Evolutionary conservation across 1,140 invertebrate species (phyloP).

Genomic region (Galleria mellonella): DNA sequence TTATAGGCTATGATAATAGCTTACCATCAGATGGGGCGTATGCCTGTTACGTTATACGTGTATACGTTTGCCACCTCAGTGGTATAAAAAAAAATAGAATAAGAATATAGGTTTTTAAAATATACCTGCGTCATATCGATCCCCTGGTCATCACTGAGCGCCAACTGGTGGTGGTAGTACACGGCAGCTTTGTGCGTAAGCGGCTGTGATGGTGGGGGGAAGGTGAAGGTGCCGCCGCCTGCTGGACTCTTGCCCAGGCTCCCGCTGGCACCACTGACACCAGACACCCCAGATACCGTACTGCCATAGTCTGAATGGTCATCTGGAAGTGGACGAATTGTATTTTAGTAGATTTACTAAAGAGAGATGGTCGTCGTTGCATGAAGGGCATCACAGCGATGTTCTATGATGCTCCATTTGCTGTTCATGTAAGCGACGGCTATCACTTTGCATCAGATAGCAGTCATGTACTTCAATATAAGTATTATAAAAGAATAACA

Average conservation of each 20-base stretch:
- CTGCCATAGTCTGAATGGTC: conserved; percentile 79
- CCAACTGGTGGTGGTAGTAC: conserved; percentile 84
- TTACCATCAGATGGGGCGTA: too few species aligned
- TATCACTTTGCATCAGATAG: too few species aligned
- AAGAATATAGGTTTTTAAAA: neutral
- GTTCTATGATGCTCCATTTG: too few species aligned
- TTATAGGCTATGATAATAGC: too few species aligned
- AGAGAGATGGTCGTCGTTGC: too few species aligned
- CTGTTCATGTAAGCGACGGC: too few species aligned
- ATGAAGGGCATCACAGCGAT: too few species aligned
- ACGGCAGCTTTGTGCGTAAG: conserved; percentile 82
- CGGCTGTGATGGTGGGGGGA: conserved; percentile 75
- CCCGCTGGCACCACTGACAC: conserved; percentile 70
- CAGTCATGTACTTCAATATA: too few species aligned
- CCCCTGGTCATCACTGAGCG: conserved; percentile 82
- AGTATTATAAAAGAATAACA: too few species aligned
- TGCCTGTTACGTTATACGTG: too few species aligned
- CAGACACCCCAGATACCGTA: conserved; percentile 72
- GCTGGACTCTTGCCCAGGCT: conserved; percentile 74
- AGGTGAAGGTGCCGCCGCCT: conserved; percentile 73
- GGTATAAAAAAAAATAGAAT: neutral
- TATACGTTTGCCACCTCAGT: too few species aligned
- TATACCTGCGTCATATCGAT: conserved; percentile 82
- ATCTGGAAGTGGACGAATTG: conserved; percentile 60
- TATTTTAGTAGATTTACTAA: too few species aligned